Percentiles rank a stretch among this genome's conserved stretches.
Conservation (phyloP, 2,888 invertebrate genomes). For the Pseudococcus longispinus region DNA sequence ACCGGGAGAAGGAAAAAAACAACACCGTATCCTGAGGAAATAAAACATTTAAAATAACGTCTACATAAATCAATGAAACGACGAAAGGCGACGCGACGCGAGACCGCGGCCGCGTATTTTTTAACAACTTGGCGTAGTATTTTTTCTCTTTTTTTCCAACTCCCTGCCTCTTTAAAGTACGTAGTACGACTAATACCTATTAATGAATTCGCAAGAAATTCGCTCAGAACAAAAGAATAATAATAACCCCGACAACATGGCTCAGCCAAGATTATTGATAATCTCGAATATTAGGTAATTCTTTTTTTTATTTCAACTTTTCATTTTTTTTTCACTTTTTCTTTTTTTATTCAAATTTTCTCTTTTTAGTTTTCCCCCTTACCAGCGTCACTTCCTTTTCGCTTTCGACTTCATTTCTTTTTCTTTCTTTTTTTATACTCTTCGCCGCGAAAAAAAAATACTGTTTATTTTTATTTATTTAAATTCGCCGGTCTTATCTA, state of each 20-base stretch:
- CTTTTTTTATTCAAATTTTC: neutral
- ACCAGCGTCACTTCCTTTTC: neutral
- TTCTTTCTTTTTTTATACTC: neutral
- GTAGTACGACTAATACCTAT: neutral
- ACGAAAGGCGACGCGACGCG: neutral
- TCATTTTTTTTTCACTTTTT: conserved; percentile 5
- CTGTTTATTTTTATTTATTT: conserved; percentile 1
- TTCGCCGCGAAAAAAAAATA: neutral
- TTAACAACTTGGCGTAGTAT: neutral
- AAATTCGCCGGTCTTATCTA: neutral
- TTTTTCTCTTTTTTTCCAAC: neutral
- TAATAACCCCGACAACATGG: neutral
- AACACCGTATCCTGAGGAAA: neutral
- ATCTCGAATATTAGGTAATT: conserved; percentile 19
- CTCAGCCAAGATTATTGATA: conserved; percentile 19
- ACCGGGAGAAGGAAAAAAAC: neutral
- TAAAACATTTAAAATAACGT: conserved; percentile 21
- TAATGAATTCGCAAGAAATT: conserved; percentile 11
- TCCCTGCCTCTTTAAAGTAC: neutral
- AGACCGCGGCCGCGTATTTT: neutral
- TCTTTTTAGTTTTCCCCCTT: neutral
- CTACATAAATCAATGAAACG: conserved; percentile 6
- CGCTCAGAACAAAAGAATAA: neutral
- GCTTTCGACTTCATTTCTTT: neutral
- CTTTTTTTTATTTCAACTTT: neutral